Evolutionary conservation across 2,888 invertebrate genomes (phyloP).

Genomic region (Argyra leucocephala): DNA sequence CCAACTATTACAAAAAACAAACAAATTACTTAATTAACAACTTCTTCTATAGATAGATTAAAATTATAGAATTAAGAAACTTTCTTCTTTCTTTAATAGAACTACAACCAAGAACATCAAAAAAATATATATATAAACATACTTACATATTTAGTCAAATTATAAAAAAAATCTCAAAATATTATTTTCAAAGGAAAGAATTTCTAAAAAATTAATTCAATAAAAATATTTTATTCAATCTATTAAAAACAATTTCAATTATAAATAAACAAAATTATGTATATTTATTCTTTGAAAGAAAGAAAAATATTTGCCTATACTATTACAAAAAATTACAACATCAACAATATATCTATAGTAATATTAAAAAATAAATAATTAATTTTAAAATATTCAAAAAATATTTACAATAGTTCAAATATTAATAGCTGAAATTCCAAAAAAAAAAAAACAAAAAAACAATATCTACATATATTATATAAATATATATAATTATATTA

Average conservation of each 20-base stretch:
- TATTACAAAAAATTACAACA: no score
- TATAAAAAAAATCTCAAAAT: neutral
- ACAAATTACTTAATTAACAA: neutral
- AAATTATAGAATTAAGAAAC: neutral
- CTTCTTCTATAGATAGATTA: constrained; percentile 2
- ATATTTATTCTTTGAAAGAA: neutral
- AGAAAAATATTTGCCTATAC: neutral
- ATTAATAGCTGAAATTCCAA: neutral
- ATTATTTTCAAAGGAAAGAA: neutral
- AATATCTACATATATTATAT: no score
- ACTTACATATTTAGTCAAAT: neutral
- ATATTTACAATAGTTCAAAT: neutral
- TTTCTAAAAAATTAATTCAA: neutral
- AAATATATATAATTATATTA: no score
- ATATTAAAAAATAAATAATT: no score
- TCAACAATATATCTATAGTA: no score
- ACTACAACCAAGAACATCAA: no score
- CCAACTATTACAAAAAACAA: no score
- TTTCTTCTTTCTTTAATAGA: neutral
- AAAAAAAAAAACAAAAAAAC: no score
- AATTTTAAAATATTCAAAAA: neutral
- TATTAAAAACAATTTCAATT: neutral
- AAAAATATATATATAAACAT: neutral
- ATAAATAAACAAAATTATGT: neutral
- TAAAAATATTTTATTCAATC: neutral